Conservation (phyloP, 2,888 invertebrate genomes). For the Andrena minutula region DNA sequence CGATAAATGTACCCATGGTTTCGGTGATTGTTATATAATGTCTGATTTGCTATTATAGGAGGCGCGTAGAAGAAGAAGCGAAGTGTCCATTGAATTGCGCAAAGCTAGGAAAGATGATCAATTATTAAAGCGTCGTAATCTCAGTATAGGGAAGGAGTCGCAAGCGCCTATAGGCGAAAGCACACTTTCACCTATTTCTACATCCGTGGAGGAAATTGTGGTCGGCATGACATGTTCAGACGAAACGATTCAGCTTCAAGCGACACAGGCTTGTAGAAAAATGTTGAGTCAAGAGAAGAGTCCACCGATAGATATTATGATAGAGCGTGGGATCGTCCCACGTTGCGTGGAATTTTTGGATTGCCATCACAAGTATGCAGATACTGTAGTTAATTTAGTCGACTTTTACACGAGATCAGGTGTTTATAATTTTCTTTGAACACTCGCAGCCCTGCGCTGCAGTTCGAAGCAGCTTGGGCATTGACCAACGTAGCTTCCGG, state of each 20-base stretch:
- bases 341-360: slow-evolving; percentile 92
- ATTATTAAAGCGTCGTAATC: slow-evolving; percentile 94
- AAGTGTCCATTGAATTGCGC: slow-evolving; percentile 95
- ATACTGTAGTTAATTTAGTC: slow-evolving; percentile 1
- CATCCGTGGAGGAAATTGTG: slow-evolving; percentile 91
- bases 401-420: neutral
- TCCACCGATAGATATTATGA: slow-evolving; percentile 96
- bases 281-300: slow-evolving; percentile 95
- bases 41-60: slow-evolving; percentile 87
- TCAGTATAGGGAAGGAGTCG: slow-evolving; percentile 87
- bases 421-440: slow-evolving; percentile 16
- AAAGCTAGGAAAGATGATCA: slow-evolving; percentile 98
- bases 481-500: slow-evolving; percentile 99
- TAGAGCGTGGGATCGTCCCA: slow-evolving; percentile 93
- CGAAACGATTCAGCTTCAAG: slow-evolving; percentile 88
- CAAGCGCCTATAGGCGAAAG: slow-evolving; percentile 85
- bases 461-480: slow-evolving; percentile 99
- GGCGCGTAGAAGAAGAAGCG: slow-evolving; percentile 94
- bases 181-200: slow-evolving; percentile 83
- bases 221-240: slow-evolving; percentile 89
- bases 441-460: slow-evolving; percentile 88
- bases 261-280: slow-evolving; percentile 94
- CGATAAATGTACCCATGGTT: neutral
- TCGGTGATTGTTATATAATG: neutral
- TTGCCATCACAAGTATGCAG: slow-evolving; percentile 89